These are phyloP conservation scores for Hipposideros larvatus DNA, from an alignment of 2,797 vertebrate genomes.

Conservation along the genomic window DNA sequence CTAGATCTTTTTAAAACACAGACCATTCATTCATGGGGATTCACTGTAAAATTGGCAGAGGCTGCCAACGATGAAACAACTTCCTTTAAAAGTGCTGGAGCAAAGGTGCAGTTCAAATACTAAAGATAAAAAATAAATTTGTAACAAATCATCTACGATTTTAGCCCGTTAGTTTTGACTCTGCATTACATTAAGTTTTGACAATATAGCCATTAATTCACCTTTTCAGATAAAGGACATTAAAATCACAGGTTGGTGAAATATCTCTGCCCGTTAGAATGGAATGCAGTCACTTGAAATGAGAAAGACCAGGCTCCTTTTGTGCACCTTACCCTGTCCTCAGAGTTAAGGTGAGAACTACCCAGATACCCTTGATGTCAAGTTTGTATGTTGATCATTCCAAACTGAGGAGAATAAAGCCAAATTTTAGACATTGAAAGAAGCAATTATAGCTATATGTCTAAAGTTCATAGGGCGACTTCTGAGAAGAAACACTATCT, in stretches of 20 bases:
- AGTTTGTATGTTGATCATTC: slow-evolving; percentile 68
- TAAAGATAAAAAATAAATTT: slow-evolving; percentile 88
- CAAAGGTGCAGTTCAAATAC: slow-evolving; percentile 86
- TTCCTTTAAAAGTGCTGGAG: slow-evolving; percentile 87
- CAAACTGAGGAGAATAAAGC: slow-evolving; percentile 69
- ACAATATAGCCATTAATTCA: slow-evolving; percentile 52
- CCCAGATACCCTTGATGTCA: slow-evolving; percentile 70
- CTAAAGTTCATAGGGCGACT: slow-evolving; percentile 77
- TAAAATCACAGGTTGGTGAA: slow-evolving; percentile 76
- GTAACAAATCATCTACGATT: slow-evolving; percentile 85
- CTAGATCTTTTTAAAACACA: slow-evolving; percentile 81
- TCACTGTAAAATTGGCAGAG: slow-evolving; percentile 86
- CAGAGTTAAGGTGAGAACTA: slow-evolving; percentile 82
- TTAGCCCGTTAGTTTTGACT: slow-evolving; percentile 85
- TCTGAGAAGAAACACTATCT: slow-evolving; percentile 83
- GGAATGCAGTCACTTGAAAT: slow-evolving; percentile 79
- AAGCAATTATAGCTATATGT: slow-evolving; percentile 51
- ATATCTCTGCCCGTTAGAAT: slow-evolving; percentile 71
- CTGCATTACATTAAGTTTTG: slow-evolving; percentile 48
- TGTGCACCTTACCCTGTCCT: slow-evolving; percentile 81
- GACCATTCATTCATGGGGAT: slow-evolving; percentile 78
- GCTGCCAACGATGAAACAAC: slow-evolving; percentile 83
- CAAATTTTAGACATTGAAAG: slow-evolving; percentile 66
- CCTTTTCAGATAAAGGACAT: slow-evolving; percentile 67
- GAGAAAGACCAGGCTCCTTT: slow-evolving; percentile 72